A percentile compares a stretch with the other conserved stretches of the same genome.
Evolutionary conservation across 2,797 vertebrate species (phyloP).

Genomic region (Diceros bicornis): DNA sequence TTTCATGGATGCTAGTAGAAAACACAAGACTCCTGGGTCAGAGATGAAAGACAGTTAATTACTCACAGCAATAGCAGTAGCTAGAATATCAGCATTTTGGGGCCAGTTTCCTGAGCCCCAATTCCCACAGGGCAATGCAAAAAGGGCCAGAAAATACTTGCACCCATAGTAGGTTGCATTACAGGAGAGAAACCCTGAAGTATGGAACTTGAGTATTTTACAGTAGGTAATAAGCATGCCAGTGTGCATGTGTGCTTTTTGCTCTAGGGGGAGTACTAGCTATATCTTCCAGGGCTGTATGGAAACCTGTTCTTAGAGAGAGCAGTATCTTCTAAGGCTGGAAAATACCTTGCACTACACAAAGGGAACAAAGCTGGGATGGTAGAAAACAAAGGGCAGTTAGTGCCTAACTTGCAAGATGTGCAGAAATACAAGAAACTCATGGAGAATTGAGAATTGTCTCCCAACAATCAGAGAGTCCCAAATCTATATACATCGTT

Average conservation of each 20-base stretch:
- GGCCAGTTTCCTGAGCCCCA: neutral
- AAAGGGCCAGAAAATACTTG: neutral
- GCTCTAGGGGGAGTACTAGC: neutral
- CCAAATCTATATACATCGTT: neutral
- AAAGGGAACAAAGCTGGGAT: neutral
- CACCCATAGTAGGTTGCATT: neutral
- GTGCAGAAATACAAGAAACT: slow-evolving; percentile 34
- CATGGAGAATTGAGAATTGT: neutral
- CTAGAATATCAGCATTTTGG: neutral
- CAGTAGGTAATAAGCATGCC: neutral
- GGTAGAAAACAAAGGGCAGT: neutral
- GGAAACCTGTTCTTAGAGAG: neutral
- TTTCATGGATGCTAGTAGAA: neutral
- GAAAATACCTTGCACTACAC: neutral
- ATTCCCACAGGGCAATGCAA: neutral
- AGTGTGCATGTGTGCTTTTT: slow-evolving; percentile 16
- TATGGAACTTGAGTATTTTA: neutral
- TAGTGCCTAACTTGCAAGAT: neutral
- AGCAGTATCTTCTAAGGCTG: neutral
- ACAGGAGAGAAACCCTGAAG: neutral
- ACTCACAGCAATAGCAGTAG: neutral
- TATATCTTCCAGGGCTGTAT: neutral
- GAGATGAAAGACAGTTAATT: neutral
- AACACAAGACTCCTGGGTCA: neutral
- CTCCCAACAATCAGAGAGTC: neutral